Conservation (phyloP, 2,888 invertebrate species). For the Neoitamus cyanurus region DNA sequence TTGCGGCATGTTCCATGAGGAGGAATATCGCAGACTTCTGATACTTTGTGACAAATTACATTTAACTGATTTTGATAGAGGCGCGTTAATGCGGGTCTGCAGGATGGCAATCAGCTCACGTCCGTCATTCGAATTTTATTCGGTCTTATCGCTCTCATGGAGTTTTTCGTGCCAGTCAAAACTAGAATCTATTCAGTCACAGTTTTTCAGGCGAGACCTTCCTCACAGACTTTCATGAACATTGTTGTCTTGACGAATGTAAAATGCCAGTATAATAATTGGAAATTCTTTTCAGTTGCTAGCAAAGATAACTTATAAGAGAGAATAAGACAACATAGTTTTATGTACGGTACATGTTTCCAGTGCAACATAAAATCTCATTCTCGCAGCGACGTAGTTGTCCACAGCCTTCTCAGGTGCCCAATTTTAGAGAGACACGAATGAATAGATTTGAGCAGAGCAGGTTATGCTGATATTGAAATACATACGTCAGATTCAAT, state of each 20-base stretch:
- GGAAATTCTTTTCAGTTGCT: neutral
- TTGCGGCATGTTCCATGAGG: neutral
- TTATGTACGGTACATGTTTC: no score
- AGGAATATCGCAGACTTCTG: neutral
- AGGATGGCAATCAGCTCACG: neutral
- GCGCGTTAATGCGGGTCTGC: neutral
- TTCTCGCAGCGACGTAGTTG: no score
- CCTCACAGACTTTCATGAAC: neutral
- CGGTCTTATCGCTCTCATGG: neutral
- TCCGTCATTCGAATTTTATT: neutral
- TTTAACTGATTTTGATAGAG: constrained; percentile 19
- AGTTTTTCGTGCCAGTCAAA: neutral
- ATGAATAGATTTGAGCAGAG: no score
- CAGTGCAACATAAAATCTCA: no score
- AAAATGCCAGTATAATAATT: neutral
- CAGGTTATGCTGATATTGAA: no score
- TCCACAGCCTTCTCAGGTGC: no score
- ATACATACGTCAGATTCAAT: no score
- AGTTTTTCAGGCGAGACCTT: neutral
- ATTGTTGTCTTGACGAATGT: neutral
- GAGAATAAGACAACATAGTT: no score
- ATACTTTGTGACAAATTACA: constrained; percentile 18
- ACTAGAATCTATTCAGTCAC: neutral
- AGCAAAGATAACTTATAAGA: no score
- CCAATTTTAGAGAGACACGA: no score